These are phyloP conservation scores for Tyrophagus putrescentiae DNA, from an alignment of 1,140 invertebrate species.

Conservation along the genomic window DNA sequence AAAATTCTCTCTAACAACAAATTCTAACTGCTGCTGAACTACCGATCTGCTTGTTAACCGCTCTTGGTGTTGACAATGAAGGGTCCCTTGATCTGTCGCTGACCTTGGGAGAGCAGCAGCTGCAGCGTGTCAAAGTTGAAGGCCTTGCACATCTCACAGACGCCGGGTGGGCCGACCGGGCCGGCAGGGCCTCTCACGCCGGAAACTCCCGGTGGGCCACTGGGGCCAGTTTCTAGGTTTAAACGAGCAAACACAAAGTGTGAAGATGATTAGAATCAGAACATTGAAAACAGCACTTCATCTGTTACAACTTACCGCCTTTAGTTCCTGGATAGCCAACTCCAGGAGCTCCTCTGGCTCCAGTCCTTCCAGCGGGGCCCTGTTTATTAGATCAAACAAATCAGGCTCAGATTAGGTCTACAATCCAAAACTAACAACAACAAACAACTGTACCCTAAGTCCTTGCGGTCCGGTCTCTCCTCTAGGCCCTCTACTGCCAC, in stretches of 20 bases:
- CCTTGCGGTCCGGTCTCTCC: slow-evolving; percentile 11
- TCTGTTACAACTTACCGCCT: background rate
- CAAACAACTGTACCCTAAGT: background rate
- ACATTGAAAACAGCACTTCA: slow-evolving; percentile 1
- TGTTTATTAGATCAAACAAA: background rate
- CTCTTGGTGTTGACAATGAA: too few species aligned
- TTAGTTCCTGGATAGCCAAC: background rate
- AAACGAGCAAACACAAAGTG: too few species aligned
- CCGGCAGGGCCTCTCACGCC: background rate
- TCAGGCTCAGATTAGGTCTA: too few species aligned
- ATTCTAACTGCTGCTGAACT: too few species aligned
- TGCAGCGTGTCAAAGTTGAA: background rate
- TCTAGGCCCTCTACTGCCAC: slow-evolving; percentile 2
- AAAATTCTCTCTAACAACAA: too few species aligned
- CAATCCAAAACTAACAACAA: background rate
- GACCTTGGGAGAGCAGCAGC: background rate
- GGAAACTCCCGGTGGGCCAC: slow-evolving; percentile 39
- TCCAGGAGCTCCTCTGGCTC: slow-evolving; percentile 1
- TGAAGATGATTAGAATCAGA: too few species aligned
- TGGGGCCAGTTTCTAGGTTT: slow-evolving; percentile 35
- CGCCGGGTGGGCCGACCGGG: slow-evolving; percentile 37
- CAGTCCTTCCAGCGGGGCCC: background rate
- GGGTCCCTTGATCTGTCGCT: background rate
- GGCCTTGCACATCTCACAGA: slow-evolving; percentile 38
- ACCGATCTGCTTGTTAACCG: too few species aligned